A percentile compares a stretch with the other conserved stretches of the same genome.
phyloP scores from a whole-genome alignment of 2,888 invertebrate species.

The Clistopyga incitator region DNA sequence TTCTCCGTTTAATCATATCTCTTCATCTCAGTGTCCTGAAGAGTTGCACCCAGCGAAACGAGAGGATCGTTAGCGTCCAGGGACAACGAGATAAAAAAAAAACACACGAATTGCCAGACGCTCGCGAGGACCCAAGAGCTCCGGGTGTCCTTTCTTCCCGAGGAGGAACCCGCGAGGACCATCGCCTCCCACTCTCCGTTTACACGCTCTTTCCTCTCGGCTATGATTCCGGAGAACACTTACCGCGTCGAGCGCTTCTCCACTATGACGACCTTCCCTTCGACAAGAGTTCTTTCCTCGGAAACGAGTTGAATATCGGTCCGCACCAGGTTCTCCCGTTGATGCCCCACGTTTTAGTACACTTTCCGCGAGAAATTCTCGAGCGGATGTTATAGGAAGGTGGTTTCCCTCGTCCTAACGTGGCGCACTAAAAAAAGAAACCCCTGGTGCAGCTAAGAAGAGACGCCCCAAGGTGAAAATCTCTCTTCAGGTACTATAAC shows the following conservation, averaged over 20 bases:
- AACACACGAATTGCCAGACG: constrained; percentile 42
- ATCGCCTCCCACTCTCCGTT: background rate
- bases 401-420: background rate
- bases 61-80: constrained; percentile 60
- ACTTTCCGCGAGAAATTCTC: background rate
- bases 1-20: constrained; percentile 48
- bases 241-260: constrained; percentile 11
- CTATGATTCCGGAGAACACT: constrained; percentile 28
- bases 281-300: background rate
- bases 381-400: background rate
- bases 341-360: background rate
- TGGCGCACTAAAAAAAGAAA: background rate
- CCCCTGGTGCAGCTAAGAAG: constrained; percentile 10
- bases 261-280: background rate
- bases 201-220: background rate
- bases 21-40: constrained; percentile 22
- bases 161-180: background rate
- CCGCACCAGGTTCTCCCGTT: background rate
- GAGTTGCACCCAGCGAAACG: constrained; percentile 23
- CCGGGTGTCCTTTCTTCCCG: constrained; percentile 32
- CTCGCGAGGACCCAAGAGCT: constrained; percentile 7
- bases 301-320: constrained; percentile 20
- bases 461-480: constrained; percentile 29
- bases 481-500: constrained; percentile 24
- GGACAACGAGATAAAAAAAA: constrained; percentile 55